phyloP scores from a whole-genome alignment of 2,797 vertebrate species.

The Myotis daubentonii region DNA sequence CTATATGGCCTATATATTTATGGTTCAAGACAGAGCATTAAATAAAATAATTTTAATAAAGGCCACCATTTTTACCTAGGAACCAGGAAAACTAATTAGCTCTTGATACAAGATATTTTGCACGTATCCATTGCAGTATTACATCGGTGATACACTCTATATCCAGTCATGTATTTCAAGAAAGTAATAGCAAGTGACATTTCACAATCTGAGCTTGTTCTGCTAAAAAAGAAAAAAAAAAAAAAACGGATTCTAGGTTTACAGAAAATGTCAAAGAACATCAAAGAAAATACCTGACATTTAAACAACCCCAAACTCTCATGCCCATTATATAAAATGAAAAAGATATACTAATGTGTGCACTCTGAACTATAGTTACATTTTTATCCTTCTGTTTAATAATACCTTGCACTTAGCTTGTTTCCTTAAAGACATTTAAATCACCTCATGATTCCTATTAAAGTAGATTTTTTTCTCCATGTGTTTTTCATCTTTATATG shows the following conservation, averaged over 20 bases:
- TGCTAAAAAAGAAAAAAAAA: conserved; percentile 19
- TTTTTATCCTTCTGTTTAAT: conserved; percentile 34
- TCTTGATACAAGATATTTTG: not conserved
- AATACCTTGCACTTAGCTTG: not conserved
- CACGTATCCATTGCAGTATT: not conserved
- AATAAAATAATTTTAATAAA: conserved; percentile 40
- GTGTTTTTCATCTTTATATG: not conserved
- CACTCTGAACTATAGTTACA: not conserved
- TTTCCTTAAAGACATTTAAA: not conserved
- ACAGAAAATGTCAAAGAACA: conserved; percentile 70
- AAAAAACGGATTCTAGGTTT: conserved; percentile 48
- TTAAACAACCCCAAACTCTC: conserved; percentile 49
- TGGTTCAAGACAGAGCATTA: not conserved
- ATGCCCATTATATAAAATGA: not conserved
- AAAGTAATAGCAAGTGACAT: conserved; percentile 64
- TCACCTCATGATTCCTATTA: not conserved
- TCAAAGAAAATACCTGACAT: conserved; percentile 58
- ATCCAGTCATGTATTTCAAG: conserved; percentile 58
- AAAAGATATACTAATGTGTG: not conserved
- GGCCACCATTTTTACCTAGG: not conserved
- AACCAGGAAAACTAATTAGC: conserved; percentile 13
- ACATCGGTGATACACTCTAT: not conserved
- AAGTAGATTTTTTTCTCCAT: not conserved
- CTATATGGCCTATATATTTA: not conserved
- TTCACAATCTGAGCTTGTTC: conserved; percentile 62